A percentile compares a stretch with the other conserved stretches of the same genome.
Conservation (phyloP, 2,113 vertebrate genomes). For the Rhinopomastus cyanomelas region DNA sequence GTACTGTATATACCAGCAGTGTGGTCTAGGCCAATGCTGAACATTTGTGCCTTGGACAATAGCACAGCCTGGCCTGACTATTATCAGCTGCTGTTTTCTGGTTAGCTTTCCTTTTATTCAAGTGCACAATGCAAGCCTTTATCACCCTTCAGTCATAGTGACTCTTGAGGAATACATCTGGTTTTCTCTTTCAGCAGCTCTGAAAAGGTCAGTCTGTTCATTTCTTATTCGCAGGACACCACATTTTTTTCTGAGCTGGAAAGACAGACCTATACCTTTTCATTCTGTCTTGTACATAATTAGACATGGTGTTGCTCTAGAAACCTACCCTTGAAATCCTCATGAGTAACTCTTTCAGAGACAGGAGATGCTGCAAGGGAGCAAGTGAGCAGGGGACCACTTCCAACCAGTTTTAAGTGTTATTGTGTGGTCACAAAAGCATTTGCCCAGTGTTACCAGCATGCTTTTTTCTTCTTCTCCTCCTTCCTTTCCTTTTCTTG, state of each 20-base stretch:
- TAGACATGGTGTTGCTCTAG: constrained; percentile 77
- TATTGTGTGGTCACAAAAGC: constrained; percentile 63
- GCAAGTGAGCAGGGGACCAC: background rate
- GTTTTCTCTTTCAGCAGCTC: constrained; percentile 84
- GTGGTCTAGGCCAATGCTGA: constrained; percentile 83
- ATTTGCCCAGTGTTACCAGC: background rate
- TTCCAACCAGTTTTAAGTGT: constrained; percentile 57
- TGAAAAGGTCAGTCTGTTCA: constrained; percentile 86
- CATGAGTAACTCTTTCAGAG: constrained; percentile 68
- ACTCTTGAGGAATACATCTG: constrained; percentile 87
- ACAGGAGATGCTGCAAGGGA: background rate
- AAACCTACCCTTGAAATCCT: constrained; percentile 73
- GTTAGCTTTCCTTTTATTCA: constrained; percentile 84
- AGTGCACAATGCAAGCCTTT: constrained; percentile 81
- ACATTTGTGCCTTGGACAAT: constrained; percentile 82
- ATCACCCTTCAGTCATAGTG: constrained; percentile 83
- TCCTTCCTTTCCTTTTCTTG: background rate
- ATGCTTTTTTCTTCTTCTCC: constrained; percentile 9
- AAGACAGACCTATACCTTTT: constrained; percentile 82
- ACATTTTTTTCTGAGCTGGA: constrained; percentile 77
- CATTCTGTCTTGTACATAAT: constrained; percentile 78
- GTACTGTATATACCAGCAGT: constrained; percentile 74
- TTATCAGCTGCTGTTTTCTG: constrained; percentile 86
- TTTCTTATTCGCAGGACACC: constrained; percentile 82
- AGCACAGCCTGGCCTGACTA: constrained; percentile 82